phyloP scores from a whole-genome alignment of 2,113 vertebrate species.

The Lamprotornis superbus region DNA sequence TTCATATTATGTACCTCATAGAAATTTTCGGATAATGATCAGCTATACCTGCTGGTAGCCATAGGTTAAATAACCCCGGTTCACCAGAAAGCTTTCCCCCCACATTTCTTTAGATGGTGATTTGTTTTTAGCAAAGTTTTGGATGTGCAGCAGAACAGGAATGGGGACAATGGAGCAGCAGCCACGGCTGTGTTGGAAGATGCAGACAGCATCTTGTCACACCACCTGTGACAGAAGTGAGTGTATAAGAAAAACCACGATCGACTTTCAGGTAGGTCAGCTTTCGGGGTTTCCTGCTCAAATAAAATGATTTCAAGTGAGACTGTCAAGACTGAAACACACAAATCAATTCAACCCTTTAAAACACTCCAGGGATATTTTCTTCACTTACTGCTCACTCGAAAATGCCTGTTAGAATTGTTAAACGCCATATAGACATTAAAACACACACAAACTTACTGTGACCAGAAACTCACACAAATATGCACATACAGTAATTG shows the following conservation, averaged over 20 bases:
- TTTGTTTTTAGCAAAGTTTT: background rate
- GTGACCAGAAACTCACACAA: background rate
- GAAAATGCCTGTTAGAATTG: background rate
- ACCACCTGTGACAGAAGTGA: background rate
- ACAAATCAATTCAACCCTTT: constrained; percentile 41
- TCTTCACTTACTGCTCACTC: constrained; percentile 19
- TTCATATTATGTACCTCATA: background rate
- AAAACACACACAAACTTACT: constrained; percentile 7
- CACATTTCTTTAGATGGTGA: background rate
- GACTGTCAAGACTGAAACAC: constrained; percentile 9
- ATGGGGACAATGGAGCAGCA: background rate
- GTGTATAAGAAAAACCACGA: background rate
- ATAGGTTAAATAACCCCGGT: background rate
- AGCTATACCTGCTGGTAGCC: background rate
- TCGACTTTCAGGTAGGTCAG: background rate
- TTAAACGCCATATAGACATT: constrained; percentile 1
- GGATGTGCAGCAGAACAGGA: background rate
- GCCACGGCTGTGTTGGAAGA: background rate
- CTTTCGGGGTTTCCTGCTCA: background rate
- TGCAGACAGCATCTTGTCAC: background rate
- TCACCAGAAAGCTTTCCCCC: background rate
- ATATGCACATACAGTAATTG: background rate
- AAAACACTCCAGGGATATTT: constrained; percentile 45
- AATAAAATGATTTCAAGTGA: constrained; percentile 10
- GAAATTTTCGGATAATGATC: background rate